These are phyloP conservation scores for Cairina moschata DNA, from an alignment of 2,113 vertebrate genomes.

Conservation along the genomic window DNA sequence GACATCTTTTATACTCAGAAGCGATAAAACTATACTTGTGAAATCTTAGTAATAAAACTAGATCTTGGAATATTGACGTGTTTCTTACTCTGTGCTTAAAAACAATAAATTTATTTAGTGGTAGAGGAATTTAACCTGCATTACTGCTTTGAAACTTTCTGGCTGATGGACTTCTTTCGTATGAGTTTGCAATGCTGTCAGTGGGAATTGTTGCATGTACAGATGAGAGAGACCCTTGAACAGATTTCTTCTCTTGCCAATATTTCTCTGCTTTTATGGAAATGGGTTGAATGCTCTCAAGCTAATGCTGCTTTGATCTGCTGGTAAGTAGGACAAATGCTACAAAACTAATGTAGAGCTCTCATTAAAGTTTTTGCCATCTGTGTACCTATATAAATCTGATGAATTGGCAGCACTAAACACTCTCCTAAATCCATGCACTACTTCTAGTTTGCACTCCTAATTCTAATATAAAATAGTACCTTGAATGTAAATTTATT, in stretches of 20 bases:
- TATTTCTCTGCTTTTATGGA: background rate
- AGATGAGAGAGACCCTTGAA: background rate
- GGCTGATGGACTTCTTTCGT: background rate
- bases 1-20: background rate
- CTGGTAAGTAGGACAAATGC: slow-evolving; percentile 11
- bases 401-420: background rate
- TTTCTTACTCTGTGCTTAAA: background rate
- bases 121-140: background rate
- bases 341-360: background rate
- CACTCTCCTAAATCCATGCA: background rate
- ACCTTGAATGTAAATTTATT: background rate
- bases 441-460: background rate
- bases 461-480: slow-evolving; percentile 6
- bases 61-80: background rate
- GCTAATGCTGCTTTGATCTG: slow-evolving; percentile 54
- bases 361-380: slow-evolving; percentile 46
- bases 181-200: background rate
- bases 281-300: slow-evolving; percentile 25
- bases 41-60: background rate
- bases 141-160: background rate
- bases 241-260: background rate
- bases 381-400: slow-evolving; percentile 41
- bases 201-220: background rate
- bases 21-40: background rate
- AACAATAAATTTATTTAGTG: background rate